Conservation (phyloP, 2,797 vertebrate genomes). For the Amphiprion clarkii region DNA sequence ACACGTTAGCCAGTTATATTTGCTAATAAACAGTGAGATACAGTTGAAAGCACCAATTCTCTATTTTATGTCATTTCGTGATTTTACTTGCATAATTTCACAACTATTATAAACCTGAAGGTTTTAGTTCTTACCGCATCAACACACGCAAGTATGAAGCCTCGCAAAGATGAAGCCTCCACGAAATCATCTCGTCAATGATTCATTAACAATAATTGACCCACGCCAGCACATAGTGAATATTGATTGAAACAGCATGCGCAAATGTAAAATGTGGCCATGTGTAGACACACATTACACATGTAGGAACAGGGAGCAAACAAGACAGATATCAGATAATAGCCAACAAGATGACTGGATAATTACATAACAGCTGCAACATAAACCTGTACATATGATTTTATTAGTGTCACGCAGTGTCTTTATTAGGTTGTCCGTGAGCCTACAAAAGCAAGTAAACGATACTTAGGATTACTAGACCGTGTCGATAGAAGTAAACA, state of each 20-base stretch:
- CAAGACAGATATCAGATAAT: background rate
- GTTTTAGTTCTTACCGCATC: background rate
- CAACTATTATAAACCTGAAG: background rate
- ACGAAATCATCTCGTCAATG: background rate
- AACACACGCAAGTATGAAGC: background rate
- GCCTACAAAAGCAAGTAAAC: background rate
- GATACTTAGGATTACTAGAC: background rate
- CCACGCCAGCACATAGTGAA: too few species aligned
- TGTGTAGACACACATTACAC: too few species aligned
- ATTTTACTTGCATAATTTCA: background rate
- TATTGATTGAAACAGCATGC: too few species aligned
- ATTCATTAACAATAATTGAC: background rate
- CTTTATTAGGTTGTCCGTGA: background rate
- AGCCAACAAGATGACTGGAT: background rate
- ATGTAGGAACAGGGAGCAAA: background rate
- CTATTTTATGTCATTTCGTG: too few species aligned
- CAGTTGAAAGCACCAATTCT: too few species aligned
- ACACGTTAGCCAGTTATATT: too few species aligned
- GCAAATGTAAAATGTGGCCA: too few species aligned
- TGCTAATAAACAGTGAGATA: too few species aligned
- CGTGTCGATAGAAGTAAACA: conserved; percentile 19
- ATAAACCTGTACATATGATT: background rate
- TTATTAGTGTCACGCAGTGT: background rate
- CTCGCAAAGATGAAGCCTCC: background rate
- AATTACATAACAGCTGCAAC: background rate